A percentile compares a stretch with the other conserved stretches of the same genome.
phyloP scores from a whole-genome alignment of 2,797 vertebrate species.

The Characodon lateralis region DNA sequence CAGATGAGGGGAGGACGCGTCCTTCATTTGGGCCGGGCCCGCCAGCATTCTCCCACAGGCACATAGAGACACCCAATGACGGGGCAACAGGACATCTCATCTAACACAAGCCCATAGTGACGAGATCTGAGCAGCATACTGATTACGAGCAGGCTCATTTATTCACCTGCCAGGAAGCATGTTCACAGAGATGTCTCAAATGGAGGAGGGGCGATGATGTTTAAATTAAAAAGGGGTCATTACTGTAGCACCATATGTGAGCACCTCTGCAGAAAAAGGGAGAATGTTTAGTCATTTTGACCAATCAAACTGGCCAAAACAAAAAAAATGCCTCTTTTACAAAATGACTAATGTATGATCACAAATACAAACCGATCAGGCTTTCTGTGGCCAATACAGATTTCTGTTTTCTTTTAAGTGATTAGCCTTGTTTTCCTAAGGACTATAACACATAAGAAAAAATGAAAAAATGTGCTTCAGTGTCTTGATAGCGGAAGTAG shows the following conservation, averaged over 20 bases:
- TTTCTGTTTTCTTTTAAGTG: not conserved
- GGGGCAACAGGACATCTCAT: constrained; percentile 68
- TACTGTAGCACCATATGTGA: constrained; percentile 37
- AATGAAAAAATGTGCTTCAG: not conserved
- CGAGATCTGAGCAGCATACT: constrained; percentile 66
- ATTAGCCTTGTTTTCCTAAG: not conserved
- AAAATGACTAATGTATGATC: constrained; percentile 35
- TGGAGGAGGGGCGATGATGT: constrained; percentile 27
- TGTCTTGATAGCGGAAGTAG: not conserved
- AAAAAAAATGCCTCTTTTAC: constrained; percentile 15
- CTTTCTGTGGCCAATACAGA: not conserved
- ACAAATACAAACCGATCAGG: constrained; percentile 10
- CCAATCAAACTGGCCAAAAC: not conserved
- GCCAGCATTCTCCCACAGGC: constrained; percentile 61
- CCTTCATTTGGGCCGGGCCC: constrained; percentile 69
- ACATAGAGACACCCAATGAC: constrained; percentile 65
- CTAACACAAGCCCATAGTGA: constrained; percentile 59
- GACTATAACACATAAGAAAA: not conserved
- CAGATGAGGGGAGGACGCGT: constrained; percentile 71
- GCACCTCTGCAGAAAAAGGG: constrained; percentile 14
- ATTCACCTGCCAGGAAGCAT: constrained; percentile 28
- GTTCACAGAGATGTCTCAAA: constrained; percentile 44
- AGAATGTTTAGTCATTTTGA: constrained; percentile 4
- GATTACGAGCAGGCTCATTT: constrained; percentile 58
- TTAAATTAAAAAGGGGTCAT: constrained; percentile 38